A percentile compares a stretch with the other conserved stretches of the same genome.
phyloP scores from a whole-genome alignment of 1,140 invertebrate species.

The Delia radicum region DNA sequence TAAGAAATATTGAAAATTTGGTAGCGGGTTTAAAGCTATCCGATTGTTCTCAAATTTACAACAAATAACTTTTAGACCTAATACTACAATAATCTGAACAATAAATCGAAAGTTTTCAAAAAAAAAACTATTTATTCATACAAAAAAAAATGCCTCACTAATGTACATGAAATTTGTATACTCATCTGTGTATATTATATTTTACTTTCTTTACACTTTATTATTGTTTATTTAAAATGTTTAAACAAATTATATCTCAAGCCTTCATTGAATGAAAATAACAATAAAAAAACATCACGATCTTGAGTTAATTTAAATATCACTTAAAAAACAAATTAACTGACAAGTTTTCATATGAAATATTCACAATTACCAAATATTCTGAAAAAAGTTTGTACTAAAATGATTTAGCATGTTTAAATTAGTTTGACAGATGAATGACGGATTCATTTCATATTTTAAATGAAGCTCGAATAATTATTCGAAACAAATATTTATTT shows the following conservation, averaged over 20 bases:
- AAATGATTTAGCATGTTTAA: conserved; percentile 11
- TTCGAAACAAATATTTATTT: neutral
- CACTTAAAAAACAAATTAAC: conserved; percentile 15
- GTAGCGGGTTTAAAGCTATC: too few species aligned
- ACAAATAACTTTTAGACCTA: too few species aligned
- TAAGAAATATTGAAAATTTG: too few species aligned
- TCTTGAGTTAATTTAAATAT: conserved; percentile 13
- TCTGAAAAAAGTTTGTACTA: neutral
- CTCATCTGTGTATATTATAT: too few species aligned
- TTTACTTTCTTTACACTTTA: neutral
- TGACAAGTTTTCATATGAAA: neutral
- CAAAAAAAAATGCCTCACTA: too few species aligned
- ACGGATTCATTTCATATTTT: neutral
- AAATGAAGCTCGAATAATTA: neutral
- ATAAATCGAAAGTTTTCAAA: too few species aligned
- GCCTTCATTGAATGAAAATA: neutral
- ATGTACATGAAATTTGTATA: too few species aligned
- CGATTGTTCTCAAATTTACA: too few species aligned
- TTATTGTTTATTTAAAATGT: neutral
- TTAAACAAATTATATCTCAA: neutral
- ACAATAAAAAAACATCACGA: neutral
- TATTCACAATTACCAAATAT: neutral
- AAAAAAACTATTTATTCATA: too few species aligned
- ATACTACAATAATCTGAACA: too few species aligned
- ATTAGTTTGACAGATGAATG: conserved; percentile 14